Percentiles rank a stretch among this genome's conserved stretches.
phyloP scores from a whole-genome alignment of 2,113 vertebrate genomes.

The Petaurus breviceps region DNA sequence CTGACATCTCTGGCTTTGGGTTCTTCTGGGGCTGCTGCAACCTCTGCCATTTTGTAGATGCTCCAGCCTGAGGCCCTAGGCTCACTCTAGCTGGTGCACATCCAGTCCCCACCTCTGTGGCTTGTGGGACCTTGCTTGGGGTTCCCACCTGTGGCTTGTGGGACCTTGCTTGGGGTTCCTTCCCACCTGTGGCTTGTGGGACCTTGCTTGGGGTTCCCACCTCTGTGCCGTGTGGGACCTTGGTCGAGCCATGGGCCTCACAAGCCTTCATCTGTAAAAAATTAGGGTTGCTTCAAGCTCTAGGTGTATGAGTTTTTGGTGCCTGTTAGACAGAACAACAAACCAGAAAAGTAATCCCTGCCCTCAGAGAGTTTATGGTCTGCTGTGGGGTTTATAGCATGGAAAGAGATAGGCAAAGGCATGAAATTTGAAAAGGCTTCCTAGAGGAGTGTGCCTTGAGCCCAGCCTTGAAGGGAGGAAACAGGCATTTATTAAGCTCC shows the following conservation, averaged over 20 bases:
- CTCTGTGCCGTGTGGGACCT: too few species aligned
- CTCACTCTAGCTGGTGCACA: background rate
- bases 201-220: too few species aligned
- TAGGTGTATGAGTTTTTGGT: too few species aligned
- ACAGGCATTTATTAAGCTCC: background rate
- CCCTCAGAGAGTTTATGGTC: background rate
- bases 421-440: background rate
- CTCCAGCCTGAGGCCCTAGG: background rate
- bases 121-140: too few species aligned
- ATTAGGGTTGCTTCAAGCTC: background rate
- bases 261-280: background rate
- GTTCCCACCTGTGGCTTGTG: too few species aligned
- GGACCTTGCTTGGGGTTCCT: too few species aligned
- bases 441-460: background rate
- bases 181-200: too few species aligned
- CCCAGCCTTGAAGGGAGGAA: background rate
- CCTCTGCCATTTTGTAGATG: background rate
- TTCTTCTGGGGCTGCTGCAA: background rate
- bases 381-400: background rate
- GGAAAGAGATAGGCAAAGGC: background rate
- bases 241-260: background rate
- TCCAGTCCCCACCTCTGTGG: background rate
- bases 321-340: background rate
- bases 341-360: too few species aligned
- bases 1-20: conserved; percentile 9